These are phyloP conservation scores for Oxytorus armatus DNA, from an alignment of 2,888 invertebrate species.

Conservation along the genomic window DNA sequence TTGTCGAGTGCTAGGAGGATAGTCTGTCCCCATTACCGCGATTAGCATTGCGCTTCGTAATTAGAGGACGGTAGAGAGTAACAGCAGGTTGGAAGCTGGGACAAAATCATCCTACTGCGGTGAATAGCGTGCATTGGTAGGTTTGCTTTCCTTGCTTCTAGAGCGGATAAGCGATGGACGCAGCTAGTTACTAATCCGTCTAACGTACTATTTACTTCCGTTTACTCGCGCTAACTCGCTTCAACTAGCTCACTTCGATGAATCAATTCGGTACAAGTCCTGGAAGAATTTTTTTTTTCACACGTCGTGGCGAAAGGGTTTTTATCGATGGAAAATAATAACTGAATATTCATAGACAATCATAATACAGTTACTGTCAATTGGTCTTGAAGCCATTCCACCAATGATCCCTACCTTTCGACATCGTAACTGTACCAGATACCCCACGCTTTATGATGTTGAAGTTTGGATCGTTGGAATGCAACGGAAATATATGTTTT, in stretches of 20 bases:
- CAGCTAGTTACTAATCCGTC: conserved; percentile 32
- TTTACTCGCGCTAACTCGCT: background rate
- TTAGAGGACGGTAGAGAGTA: conserved; percentile 53
- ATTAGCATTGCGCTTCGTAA: conserved; percentile 59
- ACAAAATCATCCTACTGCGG: conserved; percentile 18
- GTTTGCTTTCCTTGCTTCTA: conserved; percentile 9
- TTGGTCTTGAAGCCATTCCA: background rate
- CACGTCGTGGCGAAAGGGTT: background rate
- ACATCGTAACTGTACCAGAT: background rate
- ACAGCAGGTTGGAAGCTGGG: conserved; percentile 4
- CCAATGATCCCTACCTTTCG: background rate
- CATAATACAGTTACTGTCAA: too few relatives aligned
- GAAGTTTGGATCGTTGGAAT: too few relatives aligned
- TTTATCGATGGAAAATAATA: background rate
- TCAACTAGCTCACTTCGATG: background rate
- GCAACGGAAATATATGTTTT: too few relatives aligned
- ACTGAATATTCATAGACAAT: too few relatives aligned
- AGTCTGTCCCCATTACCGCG: conserved; percentile 50
- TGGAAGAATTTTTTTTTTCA: conserved; percentile 1
- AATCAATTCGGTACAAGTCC: background rate
- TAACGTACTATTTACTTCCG: conserved; percentile 7
- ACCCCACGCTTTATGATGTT: too few relatives aligned
- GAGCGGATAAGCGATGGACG: conserved; percentile 17
- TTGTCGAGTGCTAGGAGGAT: background rate
- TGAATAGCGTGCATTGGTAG: conserved; percentile 5